These are phyloP conservation scores for Scartelaos histophorus DNA, from an alignment of 2,113 vertebrate genomes.

Conservation along the genomic window DNA sequence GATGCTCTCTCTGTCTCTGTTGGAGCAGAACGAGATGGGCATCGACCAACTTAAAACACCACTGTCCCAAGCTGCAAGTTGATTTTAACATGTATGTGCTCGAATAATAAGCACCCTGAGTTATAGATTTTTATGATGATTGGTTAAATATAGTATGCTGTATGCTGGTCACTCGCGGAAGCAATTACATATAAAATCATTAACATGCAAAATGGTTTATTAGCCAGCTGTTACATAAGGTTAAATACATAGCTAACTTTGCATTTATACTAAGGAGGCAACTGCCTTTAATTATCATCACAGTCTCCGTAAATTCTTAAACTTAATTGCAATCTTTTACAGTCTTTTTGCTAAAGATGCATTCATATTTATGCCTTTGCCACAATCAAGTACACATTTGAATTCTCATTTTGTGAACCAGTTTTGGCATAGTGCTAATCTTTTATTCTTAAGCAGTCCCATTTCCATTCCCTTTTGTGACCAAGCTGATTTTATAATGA, in stretches of 20 bases:
- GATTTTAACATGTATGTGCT: constrained; percentile 7
- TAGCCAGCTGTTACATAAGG: neutral
- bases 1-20: constrained; percentile 58
- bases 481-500: constrained; percentile 1
- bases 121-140: constrained; percentile 6
- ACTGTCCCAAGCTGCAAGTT: constrained; percentile 2
- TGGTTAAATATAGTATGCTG: constrained; percentile 11
- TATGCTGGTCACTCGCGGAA: constrained; percentile 1
- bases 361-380: constrained; percentile 2
- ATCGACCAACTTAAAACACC: constrained; percentile 37
- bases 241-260: constrained; percentile 1
- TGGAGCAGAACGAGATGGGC: constrained; percentile 57
- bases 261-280: neutral
- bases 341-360: neutral
- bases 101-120: constrained; percentile 30
- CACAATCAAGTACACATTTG: constrained; percentile 5
- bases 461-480: neutral
- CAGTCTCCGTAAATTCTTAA: neutral
- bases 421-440: neutral
- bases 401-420: constrained; percentile 4
- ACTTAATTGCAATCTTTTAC: constrained; percentile 4
- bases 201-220: neutral
- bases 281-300: neutral
- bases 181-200: neutral
- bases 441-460: constrained; percentile 3